Conservation (phyloP, 1,140 invertebrate genomes). For the Drosophila truncata region DNA sequence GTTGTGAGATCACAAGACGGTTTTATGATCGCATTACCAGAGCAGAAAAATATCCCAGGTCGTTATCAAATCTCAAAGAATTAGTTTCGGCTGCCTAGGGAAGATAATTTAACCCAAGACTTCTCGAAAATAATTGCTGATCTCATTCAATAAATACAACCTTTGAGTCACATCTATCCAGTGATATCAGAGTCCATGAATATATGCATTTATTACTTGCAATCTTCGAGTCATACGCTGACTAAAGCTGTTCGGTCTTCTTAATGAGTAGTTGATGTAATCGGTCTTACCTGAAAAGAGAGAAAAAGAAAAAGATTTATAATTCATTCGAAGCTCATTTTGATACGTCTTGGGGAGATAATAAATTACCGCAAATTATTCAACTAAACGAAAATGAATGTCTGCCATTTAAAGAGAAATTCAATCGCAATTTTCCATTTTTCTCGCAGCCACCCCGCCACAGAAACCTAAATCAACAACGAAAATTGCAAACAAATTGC, state of each 20-base stretch:
- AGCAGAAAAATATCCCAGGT: slow-evolving; percentile 20
- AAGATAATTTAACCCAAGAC: slow-evolving; percentile 39
- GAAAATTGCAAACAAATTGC: slow-evolving; percentile 78
- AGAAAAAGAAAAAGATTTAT: slow-evolving; percentile 27
- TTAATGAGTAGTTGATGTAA: slow-evolving; percentile 55
- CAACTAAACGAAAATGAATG: slow-evolving; percentile 36
- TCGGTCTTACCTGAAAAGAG: slow-evolving; percentile 66
- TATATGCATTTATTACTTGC: slow-evolving; percentile 11
- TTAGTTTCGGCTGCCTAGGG: slow-evolving; percentile 52
- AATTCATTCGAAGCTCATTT: slow-evolving; percentile 21
- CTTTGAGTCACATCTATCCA: slow-evolving; percentile 56
- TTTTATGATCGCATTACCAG: slow-evolving; percentile 77
- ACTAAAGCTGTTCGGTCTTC: slow-evolving; percentile 21
- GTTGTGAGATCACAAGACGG: slow-evolving; percentile 68
- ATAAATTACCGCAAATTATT: slow-evolving; percentile 53
- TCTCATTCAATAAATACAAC: slow-evolving; percentile 19
- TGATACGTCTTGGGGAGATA: slow-evolving; percentile 17
- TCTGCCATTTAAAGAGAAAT: slow-evolving; percentile 31
- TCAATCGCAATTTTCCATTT: slow-evolving; percentile 29
- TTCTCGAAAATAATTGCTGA: slow-evolving; percentile 43
- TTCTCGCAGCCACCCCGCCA: slow-evolving; percentile 33
- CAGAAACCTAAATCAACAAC: slow-evolving; percentile 71
- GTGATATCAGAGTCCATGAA: slow-evolving; percentile 55
- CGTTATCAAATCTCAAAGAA: slow-evolving; percentile 37
- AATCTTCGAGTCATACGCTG: slow-evolving; percentile 56